A percentile compares a stretch with the other conserved stretches of the same genome.
Evolutionary conservation across 2,888 invertebrate species (phyloP).

Genomic region (Nomada fucata): DNA sequence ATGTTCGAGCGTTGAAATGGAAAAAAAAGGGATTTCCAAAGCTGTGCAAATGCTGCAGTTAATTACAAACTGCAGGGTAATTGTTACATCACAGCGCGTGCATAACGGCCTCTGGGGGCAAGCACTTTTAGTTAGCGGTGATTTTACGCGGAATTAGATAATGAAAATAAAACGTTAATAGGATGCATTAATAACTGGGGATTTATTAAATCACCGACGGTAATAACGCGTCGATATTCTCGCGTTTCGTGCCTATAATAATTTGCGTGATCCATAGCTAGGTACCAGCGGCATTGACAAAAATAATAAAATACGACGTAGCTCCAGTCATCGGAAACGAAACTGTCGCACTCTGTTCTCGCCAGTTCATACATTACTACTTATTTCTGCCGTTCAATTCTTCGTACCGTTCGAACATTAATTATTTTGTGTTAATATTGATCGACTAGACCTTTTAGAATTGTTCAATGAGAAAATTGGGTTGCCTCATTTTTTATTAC

Average conservation of each 20-base stretch:
- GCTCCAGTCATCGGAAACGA: background rate
- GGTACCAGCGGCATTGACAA: slow-evolving; percentile 36
- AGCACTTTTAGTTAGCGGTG: slow-evolving; percentile 35
- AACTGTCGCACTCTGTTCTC: background rate
- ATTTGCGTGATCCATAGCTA: background rate
- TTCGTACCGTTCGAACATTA: no score
- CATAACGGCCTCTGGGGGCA: background rate
- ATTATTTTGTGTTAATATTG: no score
- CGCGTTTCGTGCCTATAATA: background rate
- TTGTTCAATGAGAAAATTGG: no score
- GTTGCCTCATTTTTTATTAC: no score
- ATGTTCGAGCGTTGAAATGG: background rate
- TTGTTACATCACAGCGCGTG: slow-evolving; percentile 12
- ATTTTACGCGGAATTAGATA: slow-evolving; percentile 41
- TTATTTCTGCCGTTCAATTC: background rate
- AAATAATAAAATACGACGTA: slow-evolving; percentile 45
- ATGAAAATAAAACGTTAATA: slow-evolving; percentile 47
- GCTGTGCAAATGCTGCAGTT: slow-evolving; percentile 10
- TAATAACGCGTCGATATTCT: slow-evolving; percentile 42
- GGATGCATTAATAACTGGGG: slow-evolving; percentile 37
- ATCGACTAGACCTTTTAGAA: no score
- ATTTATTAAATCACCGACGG: slow-evolving; percentile 40
- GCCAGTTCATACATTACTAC: background rate
- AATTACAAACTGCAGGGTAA: slow-evolving; percentile 20
- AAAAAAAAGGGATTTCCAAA: background rate